Base-by-base conservation (phyloP, 2,113 vertebrate species). In the Hemibagrus wyckioides region DNA sequence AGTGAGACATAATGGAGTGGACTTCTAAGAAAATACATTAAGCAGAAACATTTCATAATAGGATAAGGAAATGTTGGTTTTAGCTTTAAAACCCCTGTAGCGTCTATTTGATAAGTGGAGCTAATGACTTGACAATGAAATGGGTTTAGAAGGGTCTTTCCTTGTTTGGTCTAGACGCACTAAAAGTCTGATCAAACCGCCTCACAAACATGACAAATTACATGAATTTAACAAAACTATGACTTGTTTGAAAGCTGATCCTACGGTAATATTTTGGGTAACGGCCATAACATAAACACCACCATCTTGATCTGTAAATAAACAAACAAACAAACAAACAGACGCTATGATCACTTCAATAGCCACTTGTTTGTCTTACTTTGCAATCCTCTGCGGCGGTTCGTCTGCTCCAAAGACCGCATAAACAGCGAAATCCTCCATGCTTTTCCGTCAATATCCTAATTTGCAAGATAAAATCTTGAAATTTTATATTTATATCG, bases 371-470 rank as follows among this genome's bases (percentile, higher is more conserved):
- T 48, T 7, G 14, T 3, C 81, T 86, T 92, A 95, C 95, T 93
- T 90, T n/a, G 93, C 80, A 28, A 96, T 88, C 76, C 76, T 88
- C 33, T 92, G 94, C n/a, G 95, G 94, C 14, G 93, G 91, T 0
- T 91, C 89, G 3, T 94, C 87, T 39, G 93, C 28, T 82, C 94
- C 95, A 36, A 95, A 94, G 79, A 93, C 85, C 0, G 89, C 94
- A 85, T 93, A 96, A 84, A 96, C 82, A 15, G 91, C 93, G 25
- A 96, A 95, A 5, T 93, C 93, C 0, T 92, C 94, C 94, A 95
- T 76, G 5, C 2, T 4, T 21, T 44, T 65, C 41, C 59, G 19
- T 28, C 84, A 73, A 36, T 2, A 17, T 6, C 36, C 23, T 6
- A 1, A 2, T 4, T 23, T n/a, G 25, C 13, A 17, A 56, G 4